Percentiles rank a stretch among this genome's conserved stretches.
Evolutionary conservation across 2,888 invertebrate species (phyloP).

Genomic region (Orthonychiurus folsomi): DNA sequence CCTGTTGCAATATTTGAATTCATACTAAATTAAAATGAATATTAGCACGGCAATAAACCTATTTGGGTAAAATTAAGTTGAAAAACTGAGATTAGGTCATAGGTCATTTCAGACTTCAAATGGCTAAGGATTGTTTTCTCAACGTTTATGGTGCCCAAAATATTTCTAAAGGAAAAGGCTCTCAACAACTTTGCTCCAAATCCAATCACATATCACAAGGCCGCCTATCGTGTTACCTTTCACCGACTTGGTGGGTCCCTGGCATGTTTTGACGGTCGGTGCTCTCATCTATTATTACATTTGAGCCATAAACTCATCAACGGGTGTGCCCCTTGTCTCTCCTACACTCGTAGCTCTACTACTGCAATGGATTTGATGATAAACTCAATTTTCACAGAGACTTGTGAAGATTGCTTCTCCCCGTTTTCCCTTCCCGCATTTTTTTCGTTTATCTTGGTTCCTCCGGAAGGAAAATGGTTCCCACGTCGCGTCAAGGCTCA

Average conservation of each 20-base stretch:
- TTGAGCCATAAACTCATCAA: conserved; percentile 1
- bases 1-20: no score
- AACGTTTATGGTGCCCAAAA: no score
- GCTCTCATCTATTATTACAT: not conserved
- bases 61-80: no score
- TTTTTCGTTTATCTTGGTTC: not conserved
- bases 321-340: not conserved
- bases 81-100: not conserved
- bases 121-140: no score
- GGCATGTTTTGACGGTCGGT: no score
- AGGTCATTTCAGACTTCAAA: not conserved
- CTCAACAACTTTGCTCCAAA: not conserved
- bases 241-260: no score
- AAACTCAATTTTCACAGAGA: not conserved
- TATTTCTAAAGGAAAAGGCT: no score
- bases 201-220: not conserved
- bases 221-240: not conserved
- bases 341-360: not conserved
- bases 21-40: no score
- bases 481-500: no score
- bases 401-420: not conserved
- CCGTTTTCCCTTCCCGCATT: no score
- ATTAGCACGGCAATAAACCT: no score
- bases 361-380: not conserved
- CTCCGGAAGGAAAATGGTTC: not conserved